Base-by-base conservation (phyloP, 2,888 invertebrate genomes). In the Microplitis deprimator region DNA sequence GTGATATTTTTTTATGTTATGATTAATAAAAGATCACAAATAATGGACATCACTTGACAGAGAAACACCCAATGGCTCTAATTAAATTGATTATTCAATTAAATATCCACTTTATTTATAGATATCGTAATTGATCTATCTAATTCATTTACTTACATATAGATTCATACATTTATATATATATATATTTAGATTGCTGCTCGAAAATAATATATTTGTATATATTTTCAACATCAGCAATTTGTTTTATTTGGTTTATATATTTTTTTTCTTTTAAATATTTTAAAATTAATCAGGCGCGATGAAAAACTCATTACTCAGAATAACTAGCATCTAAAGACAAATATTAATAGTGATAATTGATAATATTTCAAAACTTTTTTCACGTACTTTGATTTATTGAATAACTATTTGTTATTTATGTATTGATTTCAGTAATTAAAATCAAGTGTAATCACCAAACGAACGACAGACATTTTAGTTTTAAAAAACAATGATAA, bases 381-480 rank as follows among this genome's bases (percentile, higher is more conserved):
- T 8, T 13, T 13, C 13, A 50, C 61, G 20, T 74, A 41, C 38
- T 50, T 64, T 16, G 5, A 5, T 17, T 68, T 16, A 68, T n/a
- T 10, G 16, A 17, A 5, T 17, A 17, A 7, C 20, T 60, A 50
- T 50, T 10, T 50, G 50, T 50, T 50, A 13, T 50, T 50, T 13
- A 50, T 13, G 50, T 50, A 50, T 50, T 4, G 29, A 29, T 17
- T 13, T 7, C 7, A 40, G 7, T 41, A 40, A 50, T 10, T 8
- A 50, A 50, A 50, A 50, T 50, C 3, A 50, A 50, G 16, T 74
- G 13, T n/a, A 60, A 67, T 41, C 59, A 69, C 65, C 16, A 75
- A 74, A 75, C 17, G 16, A 64, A 70, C 67, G 69, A 70, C 70
- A 77, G 59, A 73, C 69, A 67, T 17, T 71, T 38, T 39, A 72